Base-by-base conservation (phyloP, 2,113 vertebrate genomes). In the Mugil cephalus region DNA sequence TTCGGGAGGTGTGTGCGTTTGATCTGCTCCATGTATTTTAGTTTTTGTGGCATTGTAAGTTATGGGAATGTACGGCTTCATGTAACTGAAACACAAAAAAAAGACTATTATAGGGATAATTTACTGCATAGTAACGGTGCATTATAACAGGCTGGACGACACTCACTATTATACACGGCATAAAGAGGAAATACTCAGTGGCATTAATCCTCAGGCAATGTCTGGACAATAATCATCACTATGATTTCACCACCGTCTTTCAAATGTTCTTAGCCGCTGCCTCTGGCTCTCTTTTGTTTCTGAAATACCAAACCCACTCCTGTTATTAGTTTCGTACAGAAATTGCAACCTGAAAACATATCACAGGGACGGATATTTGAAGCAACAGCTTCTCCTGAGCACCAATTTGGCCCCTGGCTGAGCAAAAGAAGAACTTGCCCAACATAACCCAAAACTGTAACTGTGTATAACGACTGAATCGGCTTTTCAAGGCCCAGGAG, bases 191-290 rank as follows among this genome's bases (percentile, higher is more conserved):
- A 91, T 66, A 80, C 74, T 72, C 56, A 66, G 46, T 84, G 88
- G 90, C 85, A 83, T 86, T 86, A 88, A 90, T 87, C 83, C 87
- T 79, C 75, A 51, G 84, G 84, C 79, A 71, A 24, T 53, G 74
- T 85, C 83, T 85, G 81, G 80, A 80, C 59, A 64, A 69, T 85
- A 78, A 80, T 85, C 75, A 79, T 75, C 80, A 68, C 60, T 58
- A 12, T 82, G 79, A 76, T 81, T 83, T 62, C 69, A 81, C 66
- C 72, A 82, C 69, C 60, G 30, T 74, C 77, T 82, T 76, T 81
- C 82, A 80, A 85, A 78, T 66, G 36, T 79, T 80, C 68, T 74
- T 51, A 51, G 51, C 50, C 47, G 12, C 61, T 78, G 54, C 67
- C 69, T 65, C 58, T 60, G 67, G 76, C 38, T 69, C 0, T 14